Evolutionary conservation across 1,140 invertebrate genomes (phyloP).

Genomic region (Apis florea): DNA sequence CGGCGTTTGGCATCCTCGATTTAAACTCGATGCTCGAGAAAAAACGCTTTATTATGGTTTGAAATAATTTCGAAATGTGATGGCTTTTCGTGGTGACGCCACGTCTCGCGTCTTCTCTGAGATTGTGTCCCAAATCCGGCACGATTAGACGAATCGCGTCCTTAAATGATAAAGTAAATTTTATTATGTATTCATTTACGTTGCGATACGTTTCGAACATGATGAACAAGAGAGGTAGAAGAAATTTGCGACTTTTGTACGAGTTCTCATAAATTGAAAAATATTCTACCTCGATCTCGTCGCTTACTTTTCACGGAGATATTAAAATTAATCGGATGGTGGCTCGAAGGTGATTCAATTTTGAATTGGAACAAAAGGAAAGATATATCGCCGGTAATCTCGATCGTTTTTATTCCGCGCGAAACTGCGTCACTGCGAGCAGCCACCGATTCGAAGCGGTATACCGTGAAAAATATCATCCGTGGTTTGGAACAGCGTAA

Average conservation of each 20-base stretch:
- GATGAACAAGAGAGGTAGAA: too few relatives aligned
- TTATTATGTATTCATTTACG: too few relatives aligned
- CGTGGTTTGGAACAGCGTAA: constrained; percentile 6
- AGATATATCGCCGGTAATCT: constrained; percentile 36
- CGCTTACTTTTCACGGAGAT: too few relatives aligned
- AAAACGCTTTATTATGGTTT: constrained; percentile 56
- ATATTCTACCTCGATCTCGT: too few relatives aligned
- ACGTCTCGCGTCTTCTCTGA: background rate
- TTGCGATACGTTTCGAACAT: too few relatives aligned
- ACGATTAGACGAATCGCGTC: too few relatives aligned
- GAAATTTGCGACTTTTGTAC: too few relatives aligned
- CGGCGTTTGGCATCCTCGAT: constrained; percentile 46
- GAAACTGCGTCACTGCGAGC: constrained; percentile 1
- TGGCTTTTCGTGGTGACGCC: background rate
- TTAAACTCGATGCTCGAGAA: constrained; percentile 46
- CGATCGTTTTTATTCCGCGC: constrained; percentile 34
- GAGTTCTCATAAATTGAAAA: too few relatives aligned
- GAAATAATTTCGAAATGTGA: background rate
- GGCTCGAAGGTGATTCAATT: too few relatives aligned
- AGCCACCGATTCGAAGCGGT: background rate
- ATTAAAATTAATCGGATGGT: too few relatives aligned
- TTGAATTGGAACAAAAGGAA: background rate
- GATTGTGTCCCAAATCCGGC: background rate
- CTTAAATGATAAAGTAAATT: too few relatives aligned
- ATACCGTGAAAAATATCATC: constrained; percentile 41